Evolutionary conservation across 2,113 vertebrate species (phyloP).

Genomic region (Passer domesticus): DNA sequence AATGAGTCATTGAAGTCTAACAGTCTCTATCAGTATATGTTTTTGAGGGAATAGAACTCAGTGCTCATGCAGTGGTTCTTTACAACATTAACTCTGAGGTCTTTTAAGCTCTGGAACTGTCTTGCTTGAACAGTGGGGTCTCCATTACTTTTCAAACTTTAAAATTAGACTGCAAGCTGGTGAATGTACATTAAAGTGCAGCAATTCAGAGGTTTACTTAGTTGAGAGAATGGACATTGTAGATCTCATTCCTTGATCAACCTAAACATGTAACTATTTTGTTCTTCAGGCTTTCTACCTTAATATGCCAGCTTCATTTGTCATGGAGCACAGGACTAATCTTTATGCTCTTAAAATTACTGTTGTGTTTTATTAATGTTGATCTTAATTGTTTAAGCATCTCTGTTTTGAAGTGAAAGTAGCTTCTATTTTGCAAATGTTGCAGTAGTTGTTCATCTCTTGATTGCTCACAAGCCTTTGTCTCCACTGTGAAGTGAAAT

Average conservation of each 20-base stretch:
- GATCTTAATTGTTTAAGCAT: not conserved
- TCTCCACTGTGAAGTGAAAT: not conserved
- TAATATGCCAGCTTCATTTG: not conserved
- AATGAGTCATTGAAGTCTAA: not conserved
- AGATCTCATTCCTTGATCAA: not conserved
- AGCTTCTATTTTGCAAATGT: not conserved
- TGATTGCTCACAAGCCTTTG: not conserved
- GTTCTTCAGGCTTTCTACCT: not conserved
- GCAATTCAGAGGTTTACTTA: not conserved
- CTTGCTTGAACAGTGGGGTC: no score
- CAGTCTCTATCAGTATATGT: not conserved
- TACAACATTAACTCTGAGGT: not conserved
- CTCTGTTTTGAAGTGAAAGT: not conserved
- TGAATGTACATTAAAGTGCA: not conserved
- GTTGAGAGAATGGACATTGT: not conserved
- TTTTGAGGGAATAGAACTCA: not conserved
- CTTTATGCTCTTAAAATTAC: not conserved
- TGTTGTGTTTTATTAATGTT: not conserved
- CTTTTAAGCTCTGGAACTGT: not conserved
- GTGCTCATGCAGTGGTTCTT: not conserved
- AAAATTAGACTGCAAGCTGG: not conserved
- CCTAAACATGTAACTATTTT: not conserved
- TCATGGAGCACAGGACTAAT: not conserved
- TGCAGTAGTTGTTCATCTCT: not conserved
- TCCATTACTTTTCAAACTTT: no score